Conservation (phyloP, 1,140 invertebrate species). For the Lamellibrachia luymesi region DNA sequence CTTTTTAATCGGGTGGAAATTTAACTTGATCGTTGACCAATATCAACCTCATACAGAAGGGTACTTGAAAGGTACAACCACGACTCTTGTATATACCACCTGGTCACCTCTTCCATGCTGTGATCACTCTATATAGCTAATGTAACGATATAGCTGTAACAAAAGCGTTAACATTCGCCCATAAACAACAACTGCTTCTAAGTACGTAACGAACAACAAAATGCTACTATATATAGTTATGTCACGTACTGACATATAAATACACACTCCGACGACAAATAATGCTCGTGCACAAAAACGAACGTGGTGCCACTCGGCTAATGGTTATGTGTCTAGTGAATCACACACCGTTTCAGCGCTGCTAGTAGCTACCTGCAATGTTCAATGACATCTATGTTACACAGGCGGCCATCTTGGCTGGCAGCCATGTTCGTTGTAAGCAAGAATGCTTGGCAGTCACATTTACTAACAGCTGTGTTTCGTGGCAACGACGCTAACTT, state of each 20-base stretch:
- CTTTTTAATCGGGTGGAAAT: background rate
- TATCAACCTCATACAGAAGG: background rate
- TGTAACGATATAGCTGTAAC: background rate
- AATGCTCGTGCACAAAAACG: background rate
- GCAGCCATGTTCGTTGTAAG: background rate
- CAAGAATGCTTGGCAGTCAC: background rate
- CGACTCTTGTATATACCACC: background rate
- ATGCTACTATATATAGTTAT: background rate
- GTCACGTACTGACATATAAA: background rate
- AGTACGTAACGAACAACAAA: background rate
- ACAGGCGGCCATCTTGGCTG: background rate
- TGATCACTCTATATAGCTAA: conserved; percentile 4
- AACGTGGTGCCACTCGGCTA: background rate
- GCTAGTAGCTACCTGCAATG: background rate
- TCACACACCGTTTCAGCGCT: background rate
- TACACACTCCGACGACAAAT: background rate
- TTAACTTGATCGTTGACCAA: background rate
- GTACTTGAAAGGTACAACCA: background rate
- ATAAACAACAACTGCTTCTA: background rate
- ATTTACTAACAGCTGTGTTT: background rate
- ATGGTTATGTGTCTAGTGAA: background rate
- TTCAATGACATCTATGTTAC: background rate
- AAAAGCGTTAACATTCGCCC: background rate
- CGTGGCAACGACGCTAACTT: background rate
- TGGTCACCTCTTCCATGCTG: background rate